phyloP scores from a whole-genome alignment of 2,797 vertebrate genomes.

The Neosalanx taihuensis region DNA sequence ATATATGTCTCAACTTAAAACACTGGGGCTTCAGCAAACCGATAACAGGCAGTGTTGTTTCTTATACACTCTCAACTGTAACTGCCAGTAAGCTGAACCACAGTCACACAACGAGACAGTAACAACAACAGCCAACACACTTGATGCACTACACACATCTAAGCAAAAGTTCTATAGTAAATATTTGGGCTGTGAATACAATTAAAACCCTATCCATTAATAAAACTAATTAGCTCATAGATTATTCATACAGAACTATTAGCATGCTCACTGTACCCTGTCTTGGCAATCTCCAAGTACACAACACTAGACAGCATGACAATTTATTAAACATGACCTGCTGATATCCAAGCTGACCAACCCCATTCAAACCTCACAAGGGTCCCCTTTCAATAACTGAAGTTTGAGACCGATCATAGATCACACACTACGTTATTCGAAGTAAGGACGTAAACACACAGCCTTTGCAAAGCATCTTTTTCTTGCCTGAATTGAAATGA shows the following conservation, averaged over 20 bases:
- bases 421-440: slow-evolving; percentile 21
- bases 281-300: not conserved
- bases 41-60: too few species aligned
- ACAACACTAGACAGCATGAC: slow-evolving; percentile 9
- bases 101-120: too few species aligned
- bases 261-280: not conserved
- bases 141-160: too few species aligned
- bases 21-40: not conserved
- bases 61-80: too few species aligned
- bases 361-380: slow-evolving; percentile 13
- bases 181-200: not conserved
- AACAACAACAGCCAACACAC: too few species aligned
- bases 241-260: slow-evolving; percentile 1
- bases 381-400: slow-evolving; percentile 41
- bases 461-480: slow-evolving; percentile 1
- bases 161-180: not conserved
- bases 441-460: not conserved
- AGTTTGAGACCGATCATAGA: slow-evolving; percentile 45
- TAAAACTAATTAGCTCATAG: not conserved
- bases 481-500: slow-evolving; percentile 3
- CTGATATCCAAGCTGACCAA: slow-evolving; percentile 8
- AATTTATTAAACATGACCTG: slow-evolving; percentile 36
- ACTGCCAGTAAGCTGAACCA: too few species aligned
- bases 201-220: not conserved
- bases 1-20: not conserved